These are phyloP conservation scores for Parambassis ranga DNA, from an alignment of 2,797 vertebrate species.

Conservation along the genomic window DNA sequence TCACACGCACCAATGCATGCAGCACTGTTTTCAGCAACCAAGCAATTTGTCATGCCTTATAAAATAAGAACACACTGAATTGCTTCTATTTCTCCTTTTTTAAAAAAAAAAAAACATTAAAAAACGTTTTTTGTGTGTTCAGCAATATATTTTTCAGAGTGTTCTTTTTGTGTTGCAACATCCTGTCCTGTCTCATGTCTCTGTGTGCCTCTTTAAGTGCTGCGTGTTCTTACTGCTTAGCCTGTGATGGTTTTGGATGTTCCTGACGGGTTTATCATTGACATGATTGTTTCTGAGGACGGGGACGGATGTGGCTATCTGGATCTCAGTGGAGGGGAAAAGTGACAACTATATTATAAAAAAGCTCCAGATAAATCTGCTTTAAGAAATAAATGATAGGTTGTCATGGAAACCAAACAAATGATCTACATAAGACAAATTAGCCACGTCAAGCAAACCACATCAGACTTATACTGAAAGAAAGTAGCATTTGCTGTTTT, in stretches of 20 bases:
- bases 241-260: conserved; percentile 21
- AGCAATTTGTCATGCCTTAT: conserved; percentile 52
- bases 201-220: background rate
- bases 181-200: conserved; percentile 34
- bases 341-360: conserved; percentile 17
- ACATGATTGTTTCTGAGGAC: conserved; percentile 43
- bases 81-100: conserved; percentile 7
- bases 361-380: conserved; percentile 27
- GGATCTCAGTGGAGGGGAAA: conserved; percentile 34
- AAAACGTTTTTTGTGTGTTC: conserved; percentile 26
- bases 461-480: background rate
- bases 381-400: conserved; percentile 53
- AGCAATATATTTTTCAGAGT: conserved; percentile 32
- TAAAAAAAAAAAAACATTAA: too few species aligned
- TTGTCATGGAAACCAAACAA: conserved; percentile 49
- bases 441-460: background rate
- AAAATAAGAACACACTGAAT: conserved; percentile 23
- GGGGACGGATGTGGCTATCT: conserved; percentile 14
- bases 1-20: conserved; percentile 23
- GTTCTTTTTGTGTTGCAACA: conserved; percentile 37
- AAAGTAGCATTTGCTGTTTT: conserved; percentile 3
- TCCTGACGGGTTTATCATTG: conserved; percentile 51
- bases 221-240: conserved; percentile 12
- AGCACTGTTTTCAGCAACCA: conserved; percentile 16
- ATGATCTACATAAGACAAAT: conserved; percentile 36